A percentile compares a stretch with the other conserved stretches of the same genome.
These are phyloP conservation scores for Drosophila tristis DNA, from an alignment of 1,140 invertebrate species.

Conservation along the genomic window DNA sequence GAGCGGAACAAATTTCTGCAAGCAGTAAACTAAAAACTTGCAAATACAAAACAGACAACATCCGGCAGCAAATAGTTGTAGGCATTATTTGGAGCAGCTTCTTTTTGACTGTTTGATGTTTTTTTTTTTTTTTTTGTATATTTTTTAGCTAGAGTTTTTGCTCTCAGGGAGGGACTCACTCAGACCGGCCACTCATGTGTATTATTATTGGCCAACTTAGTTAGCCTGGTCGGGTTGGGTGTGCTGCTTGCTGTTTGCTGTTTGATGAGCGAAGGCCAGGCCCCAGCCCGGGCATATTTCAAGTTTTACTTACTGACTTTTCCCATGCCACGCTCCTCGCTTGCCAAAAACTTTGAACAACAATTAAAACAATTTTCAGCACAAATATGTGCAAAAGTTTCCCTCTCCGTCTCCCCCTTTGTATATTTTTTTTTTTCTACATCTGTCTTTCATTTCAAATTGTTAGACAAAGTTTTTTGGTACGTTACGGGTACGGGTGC, in stretches of 20 bases:
- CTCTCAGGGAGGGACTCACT: too few relatives aligned
- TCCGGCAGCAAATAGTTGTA: slow-evolving; percentile 56
- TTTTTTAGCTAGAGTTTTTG: background rate
- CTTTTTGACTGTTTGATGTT: slow-evolving; percentile 38
- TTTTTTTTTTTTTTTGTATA: slow-evolving; percentile 20
- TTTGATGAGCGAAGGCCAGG: slow-evolving; percentile 22
- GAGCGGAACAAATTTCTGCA: slow-evolving; percentile 52
- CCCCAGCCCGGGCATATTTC: slow-evolving; percentile 5
- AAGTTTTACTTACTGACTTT: slow-evolving; percentile 18
- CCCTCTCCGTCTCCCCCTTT: background rate
- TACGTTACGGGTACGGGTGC: slow-evolving; percentile 1
- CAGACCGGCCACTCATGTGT: slow-evolving; percentile 42
- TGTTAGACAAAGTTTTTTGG: background rate
- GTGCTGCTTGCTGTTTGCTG: slow-evolving; percentile 8
- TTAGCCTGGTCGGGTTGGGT: slow-evolving; percentile 24
- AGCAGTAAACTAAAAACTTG: slow-evolving; percentile 44
- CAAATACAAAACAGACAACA: slow-evolving; percentile 58
- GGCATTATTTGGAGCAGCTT: slow-evolving; percentile 40
- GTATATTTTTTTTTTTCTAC: slow-evolving; percentile 1
- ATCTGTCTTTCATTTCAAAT: background rate
- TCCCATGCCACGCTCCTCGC: slow-evolving; percentile 14
- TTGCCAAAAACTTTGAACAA: slow-evolving; percentile 37
- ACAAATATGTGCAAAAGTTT: slow-evolving; percentile 70
- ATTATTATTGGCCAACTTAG: slow-evolving; percentile 62
- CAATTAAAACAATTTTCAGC: slow-evolving; percentile 75